These are phyloP conservation scores for Oriolus oriolus DNA, from an alignment of 2,113 vertebrate genomes.

Conservation along the genomic window DNA sequence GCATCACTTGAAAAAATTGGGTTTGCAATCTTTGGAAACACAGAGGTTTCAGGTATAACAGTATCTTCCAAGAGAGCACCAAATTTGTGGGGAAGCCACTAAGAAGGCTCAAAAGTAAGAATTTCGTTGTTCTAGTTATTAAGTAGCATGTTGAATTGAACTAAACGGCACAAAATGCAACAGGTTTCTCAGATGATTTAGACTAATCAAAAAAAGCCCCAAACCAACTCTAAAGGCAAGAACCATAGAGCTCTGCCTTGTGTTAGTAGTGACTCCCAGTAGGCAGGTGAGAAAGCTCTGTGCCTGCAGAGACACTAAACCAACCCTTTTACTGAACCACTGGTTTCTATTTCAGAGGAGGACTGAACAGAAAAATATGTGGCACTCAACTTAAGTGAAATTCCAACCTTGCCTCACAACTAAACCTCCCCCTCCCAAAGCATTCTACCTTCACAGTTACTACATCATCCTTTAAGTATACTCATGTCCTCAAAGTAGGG, in stretches of 20 bases:
- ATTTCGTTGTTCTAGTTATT: not conserved
- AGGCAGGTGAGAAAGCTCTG: not conserved
- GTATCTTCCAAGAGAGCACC: not conserved
- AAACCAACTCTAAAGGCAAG: not conserved
- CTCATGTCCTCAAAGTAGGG: not conserved
- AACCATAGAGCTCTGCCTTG: rapidly evolving
- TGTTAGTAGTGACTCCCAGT: not conserved
- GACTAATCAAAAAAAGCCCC: no score
- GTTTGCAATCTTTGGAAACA: not conserved
- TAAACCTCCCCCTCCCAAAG: not conserved
- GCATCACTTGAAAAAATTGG: not conserved
- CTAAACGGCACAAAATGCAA: not conserved
- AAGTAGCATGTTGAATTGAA: not conserved
- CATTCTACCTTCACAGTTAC: not conserved
- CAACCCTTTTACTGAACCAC: not conserved
- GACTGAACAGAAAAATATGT: not conserved
- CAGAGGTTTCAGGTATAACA: not conserved
- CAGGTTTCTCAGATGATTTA: not conserved
- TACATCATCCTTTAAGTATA: not conserved
- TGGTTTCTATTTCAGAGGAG: not conserved
- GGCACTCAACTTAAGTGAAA: not conserved
- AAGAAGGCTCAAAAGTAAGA: not conserved
- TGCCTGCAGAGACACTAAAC: not conserved
- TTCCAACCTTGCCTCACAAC: not conserved
- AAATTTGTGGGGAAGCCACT: not conserved